A percentile compares a stretch with the other conserved stretches of the same genome.
These are phyloP conservation scores for Leucophenga maculata DNA, from an alignment of 2,888 invertebrate genomes.

Conservation along the genomic window DNA sequence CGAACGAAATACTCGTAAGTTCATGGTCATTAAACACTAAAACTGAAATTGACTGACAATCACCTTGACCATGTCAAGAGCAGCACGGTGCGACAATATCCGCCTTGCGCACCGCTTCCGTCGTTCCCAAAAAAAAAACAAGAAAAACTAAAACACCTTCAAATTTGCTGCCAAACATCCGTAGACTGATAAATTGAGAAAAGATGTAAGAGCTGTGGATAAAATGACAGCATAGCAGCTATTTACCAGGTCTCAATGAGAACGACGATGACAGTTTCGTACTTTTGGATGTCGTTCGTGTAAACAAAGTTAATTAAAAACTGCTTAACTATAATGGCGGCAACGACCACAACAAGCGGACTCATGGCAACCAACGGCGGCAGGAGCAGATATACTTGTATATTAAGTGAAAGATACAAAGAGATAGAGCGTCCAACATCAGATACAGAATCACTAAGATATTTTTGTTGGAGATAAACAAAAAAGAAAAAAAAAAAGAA, in stretches of 20 bases:
- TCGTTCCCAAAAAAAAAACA: no score
- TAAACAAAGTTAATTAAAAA: conserved; percentile 62
- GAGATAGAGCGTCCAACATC: not conserved
- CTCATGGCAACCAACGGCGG: conserved; percentile 18
- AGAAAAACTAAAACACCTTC: not conserved
- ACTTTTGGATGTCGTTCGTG: conserved; percentile 18
- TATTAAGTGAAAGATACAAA: not conserved
- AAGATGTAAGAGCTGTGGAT: no score
- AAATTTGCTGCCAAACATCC: not conserved
- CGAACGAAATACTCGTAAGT: not conserved
- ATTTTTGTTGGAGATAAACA: not conserved
- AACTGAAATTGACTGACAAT: conserved; percentile 15
- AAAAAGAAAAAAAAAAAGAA: no score
- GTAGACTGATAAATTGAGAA: not conserved
- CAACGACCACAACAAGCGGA: not conserved
- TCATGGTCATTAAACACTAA: conserved; percentile 15
- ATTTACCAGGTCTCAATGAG: no score
- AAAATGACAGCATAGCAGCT: no score
- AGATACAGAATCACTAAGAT: not conserved
- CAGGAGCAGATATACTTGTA: conserved; percentile 42
- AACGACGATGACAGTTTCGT: conserved; percentile 30
- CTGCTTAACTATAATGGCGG: conserved; percentile 32
- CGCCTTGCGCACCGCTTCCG: not conserved
- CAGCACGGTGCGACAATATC: not conserved
- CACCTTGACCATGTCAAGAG: conserved; percentile 13